Evolutionary conservation across 2,888 invertebrate genomes (phyloP).

Genomic region (Rhagium mordax): DNA sequence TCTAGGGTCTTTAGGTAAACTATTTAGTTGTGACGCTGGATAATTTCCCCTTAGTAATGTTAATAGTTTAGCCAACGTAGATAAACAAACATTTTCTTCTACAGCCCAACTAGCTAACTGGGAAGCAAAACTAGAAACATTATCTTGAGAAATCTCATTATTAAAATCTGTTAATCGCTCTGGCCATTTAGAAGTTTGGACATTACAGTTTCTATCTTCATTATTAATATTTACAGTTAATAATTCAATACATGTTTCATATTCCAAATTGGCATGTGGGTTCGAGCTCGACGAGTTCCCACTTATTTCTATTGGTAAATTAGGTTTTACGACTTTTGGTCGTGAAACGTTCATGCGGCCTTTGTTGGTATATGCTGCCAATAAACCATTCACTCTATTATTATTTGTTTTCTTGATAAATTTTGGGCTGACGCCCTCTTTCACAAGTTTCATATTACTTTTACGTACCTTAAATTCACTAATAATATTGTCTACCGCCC

Average conservation of each 20-base stretch:
- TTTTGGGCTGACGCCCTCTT: no score
- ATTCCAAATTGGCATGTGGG: no score
- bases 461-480: no score
- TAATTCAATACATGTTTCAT: no score
- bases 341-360: no score
- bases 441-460: no score
- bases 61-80: constrained; percentile 14
- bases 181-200: neutral
- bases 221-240: no score
- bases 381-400: neutral
- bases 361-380: neutral
- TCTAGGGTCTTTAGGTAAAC: constrained; percentile 27
- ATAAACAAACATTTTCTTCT: constrained; percentile 14
- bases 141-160: neutral
- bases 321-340: neutral
- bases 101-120: constrained; percentile 25
- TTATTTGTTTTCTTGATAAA: no score
- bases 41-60: neutral
- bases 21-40: neutral
- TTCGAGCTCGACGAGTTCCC: neutral
- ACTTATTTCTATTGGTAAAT: neutral
- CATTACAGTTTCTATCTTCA: no score
- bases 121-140: neutral
- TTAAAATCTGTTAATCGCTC: neutral
- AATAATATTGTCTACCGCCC: no score